Conservation (phyloP, 2,113 vertebrate genomes). For the Phasianus colchicus region DNA sequence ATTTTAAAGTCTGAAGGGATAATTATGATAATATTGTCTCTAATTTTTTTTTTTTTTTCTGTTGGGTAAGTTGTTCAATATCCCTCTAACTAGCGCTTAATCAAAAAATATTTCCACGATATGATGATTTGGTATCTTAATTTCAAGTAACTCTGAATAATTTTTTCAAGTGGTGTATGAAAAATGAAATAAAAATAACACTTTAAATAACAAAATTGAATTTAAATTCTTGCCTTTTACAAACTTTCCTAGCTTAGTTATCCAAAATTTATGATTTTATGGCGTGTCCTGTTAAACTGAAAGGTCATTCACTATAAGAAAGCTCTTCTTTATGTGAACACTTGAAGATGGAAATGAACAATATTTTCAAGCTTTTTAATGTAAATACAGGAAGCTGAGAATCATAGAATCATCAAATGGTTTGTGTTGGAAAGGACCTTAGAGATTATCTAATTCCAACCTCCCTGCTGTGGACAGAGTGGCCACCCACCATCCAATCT, state of each 20-base stretch:
- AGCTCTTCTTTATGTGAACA: accelerated
- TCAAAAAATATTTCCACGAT: background rate
- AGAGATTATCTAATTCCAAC: too few relatives aligned
- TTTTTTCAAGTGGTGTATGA: background rate
- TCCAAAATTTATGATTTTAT: background rate
- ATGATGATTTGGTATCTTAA: background rate
- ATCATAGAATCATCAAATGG: background rate
- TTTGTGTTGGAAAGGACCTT: too few relatives aligned
- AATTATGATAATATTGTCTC: background rate
- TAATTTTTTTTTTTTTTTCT: background rate
- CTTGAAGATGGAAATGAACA: background rate
- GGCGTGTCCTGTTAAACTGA: background rate
- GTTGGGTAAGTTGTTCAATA: background rate
- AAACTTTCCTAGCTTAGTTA: background rate
- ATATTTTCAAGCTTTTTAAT: background rate
- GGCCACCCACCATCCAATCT: too few relatives aligned
- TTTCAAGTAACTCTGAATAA: background rate
- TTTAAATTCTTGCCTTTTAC: background rate
- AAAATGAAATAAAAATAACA: background rate
- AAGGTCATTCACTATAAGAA: background rate
- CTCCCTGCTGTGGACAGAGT: too few relatives aligned
- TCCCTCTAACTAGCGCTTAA: background rate
- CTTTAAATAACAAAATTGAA: background rate
- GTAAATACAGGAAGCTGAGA: background rate
- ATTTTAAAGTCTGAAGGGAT: background rate